Percentiles rank a stretch among this genome's conserved stretches.
Evolutionary conservation across 2,888 invertebrate genomes (phyloP).

Genomic region (Ecdyonurus torrentis): DNA sequence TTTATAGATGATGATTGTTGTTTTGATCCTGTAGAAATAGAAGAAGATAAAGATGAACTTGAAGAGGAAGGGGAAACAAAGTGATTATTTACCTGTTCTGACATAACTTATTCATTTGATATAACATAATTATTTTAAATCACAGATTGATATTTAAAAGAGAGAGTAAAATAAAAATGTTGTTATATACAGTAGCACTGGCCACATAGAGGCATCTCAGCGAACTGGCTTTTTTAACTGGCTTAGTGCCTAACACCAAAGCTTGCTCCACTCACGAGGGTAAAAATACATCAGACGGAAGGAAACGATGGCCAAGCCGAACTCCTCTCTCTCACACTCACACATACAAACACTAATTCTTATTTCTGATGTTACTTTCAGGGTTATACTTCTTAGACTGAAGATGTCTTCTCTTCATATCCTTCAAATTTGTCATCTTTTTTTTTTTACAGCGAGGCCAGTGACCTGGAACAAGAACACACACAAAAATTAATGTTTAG

Average conservation of each 20-base stretch:
- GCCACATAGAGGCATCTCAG: too few species aligned
- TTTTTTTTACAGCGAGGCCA: background rate
- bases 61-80: background rate
- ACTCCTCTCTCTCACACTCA: background rate
- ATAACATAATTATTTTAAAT: background rate
- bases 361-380: background rate
- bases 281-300: constrained; percentile 2
- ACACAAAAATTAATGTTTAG: too few species aligned
- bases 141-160: background rate
- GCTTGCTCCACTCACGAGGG: too few species aligned
- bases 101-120: background rate
- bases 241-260: too few species aligned
- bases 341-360: background rate
- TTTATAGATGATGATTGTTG: background rate
- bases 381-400: too few species aligned
- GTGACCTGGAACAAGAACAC: background rate
- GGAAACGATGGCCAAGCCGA: background rate
- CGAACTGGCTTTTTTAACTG: too few species aligned
- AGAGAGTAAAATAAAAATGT: too few species aligned
- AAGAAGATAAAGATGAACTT: background rate
- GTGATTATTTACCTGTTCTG: background rate
- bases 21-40: background rate
- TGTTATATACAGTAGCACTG: too few species aligned
- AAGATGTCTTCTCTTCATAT: background rate
- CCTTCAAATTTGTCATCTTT: background rate